Percentiles rank a stretch among this genome's conserved stretches.
Evolutionary conservation across 2,113 vertebrate genomes (phyloP).

Genomic region (Cyanoderma ruficeps): DNA sequence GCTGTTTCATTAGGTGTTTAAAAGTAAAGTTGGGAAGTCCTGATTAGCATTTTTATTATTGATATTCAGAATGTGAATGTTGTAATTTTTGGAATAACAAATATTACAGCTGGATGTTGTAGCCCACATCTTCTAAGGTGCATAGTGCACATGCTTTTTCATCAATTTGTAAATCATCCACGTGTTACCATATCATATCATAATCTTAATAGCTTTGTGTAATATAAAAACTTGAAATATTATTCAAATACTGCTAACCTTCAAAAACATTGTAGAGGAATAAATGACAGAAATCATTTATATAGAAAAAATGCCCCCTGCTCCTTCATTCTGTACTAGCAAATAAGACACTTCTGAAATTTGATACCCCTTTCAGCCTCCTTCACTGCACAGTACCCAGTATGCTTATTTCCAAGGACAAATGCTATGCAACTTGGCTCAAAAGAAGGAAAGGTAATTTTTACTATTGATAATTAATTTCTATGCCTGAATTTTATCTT

Average conservation of each 20-base stretch:
- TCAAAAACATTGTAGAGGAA: not conserved
- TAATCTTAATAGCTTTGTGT: not conserved
- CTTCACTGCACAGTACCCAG: not conserved
- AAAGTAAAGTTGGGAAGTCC: not conserved
- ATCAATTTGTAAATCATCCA: not conserved
- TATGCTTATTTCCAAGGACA: not conserved
- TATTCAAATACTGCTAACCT: not conserved
- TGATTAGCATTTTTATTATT: not conserved
- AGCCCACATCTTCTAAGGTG: not conserved
- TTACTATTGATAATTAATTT: not conserved
- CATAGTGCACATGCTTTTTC: not conserved
- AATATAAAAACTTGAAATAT: not conserved
- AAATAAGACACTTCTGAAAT: not conserved
- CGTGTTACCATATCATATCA: not conserved
- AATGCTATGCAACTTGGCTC: not conserved
- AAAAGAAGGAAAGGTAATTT: not conserved
- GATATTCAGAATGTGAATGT: not conserved
- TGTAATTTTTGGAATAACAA: not conserved
- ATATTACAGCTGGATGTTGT: not conserved
- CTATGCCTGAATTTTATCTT: not conserved
- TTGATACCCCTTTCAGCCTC: not conserved
- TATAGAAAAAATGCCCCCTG: not conserved
- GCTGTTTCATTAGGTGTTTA: not conserved
- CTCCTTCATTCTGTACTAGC: not conserved
- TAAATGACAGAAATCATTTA: not conserved